These are phyloP conservation scores for Drosophila lutescens DNA, from an alignment of 2,888 invertebrate species.

Conservation along the genomic window DNA sequence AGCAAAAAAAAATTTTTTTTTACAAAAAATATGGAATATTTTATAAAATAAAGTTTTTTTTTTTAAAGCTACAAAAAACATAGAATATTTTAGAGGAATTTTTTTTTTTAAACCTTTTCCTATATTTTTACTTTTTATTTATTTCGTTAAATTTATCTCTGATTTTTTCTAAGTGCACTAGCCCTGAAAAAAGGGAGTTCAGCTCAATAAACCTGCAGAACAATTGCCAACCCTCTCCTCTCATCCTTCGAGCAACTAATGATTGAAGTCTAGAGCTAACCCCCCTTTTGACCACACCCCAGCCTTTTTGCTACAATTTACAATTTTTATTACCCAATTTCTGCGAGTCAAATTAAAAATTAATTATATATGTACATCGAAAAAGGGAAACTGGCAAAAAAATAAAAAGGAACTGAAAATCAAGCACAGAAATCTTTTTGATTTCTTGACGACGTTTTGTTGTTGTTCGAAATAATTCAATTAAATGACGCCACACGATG, in stretches of 20 bases:
- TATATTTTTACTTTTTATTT: too few species aligned
- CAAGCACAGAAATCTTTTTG: slow-evolving; percentile 48
- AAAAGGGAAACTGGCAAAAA: slow-evolving; percentile 21
- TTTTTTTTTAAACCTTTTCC: too few species aligned
- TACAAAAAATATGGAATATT: too few species aligned
- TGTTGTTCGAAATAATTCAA: slow-evolving; percentile 74
- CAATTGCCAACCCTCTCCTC: slow-evolving; percentile 8
- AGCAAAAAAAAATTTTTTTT: too few species aligned
- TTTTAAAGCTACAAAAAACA: too few species aligned
- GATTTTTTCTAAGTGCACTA: not conserved
- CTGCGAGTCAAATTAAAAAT: slow-evolving; percentile 74
- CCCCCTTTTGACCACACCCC: slow-evolving; percentile 1
- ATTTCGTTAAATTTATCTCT: too few species aligned
- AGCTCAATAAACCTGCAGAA: slow-evolving; percentile 11
- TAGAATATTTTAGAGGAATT: too few species aligned
- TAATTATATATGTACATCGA: slow-evolving; percentile 62
- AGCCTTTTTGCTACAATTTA: slow-evolving; percentile 57
- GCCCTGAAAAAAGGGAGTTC: not conserved
- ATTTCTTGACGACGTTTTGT: slow-evolving; percentile 24
- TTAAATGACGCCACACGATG: slow-evolving; percentile 72
- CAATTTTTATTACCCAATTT: slow-evolving; percentile 77
- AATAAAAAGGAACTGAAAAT: slow-evolving; percentile 45
- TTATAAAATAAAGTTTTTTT: too few species aligned
- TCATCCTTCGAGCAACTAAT: slow-evolving; percentile 16
- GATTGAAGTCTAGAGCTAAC: slow-evolving; percentile 18